phyloP scores from a whole-genome alignment of 2,797 vertebrate species.

The Alcedo quadribrachys region DNA sequence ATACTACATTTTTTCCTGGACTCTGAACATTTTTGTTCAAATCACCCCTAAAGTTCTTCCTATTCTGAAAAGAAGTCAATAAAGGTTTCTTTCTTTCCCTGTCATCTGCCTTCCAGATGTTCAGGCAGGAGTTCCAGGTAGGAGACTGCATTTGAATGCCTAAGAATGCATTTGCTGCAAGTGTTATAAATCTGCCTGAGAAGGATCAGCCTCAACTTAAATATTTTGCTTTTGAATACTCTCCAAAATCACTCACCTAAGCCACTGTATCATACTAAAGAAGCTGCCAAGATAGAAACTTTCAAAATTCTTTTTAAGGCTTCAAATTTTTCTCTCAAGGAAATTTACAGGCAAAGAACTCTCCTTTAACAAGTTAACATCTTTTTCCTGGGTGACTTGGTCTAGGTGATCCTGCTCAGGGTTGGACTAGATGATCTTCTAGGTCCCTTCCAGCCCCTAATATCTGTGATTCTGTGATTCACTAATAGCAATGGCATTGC shows the following conservation, averaged over 20 bases:
- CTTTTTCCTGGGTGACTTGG: background rate
- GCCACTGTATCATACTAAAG: background rate
- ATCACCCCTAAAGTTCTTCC: background rate
- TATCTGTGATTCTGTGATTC: background rate
- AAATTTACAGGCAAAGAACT: background rate
- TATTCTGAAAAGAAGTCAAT: background rate
- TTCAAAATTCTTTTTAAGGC: background rate
- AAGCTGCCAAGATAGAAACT: background rate
- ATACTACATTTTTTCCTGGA: background rate
- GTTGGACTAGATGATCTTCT: too few species aligned
- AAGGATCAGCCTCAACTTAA: background rate
- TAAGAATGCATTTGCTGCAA: background rate
- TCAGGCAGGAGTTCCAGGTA: background rate
- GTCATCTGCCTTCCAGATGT: conserved; percentile 21
- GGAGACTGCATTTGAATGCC: background rate
- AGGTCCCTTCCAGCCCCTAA: too few species aligned
- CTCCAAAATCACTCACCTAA: background rate
- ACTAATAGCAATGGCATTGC: background rate
- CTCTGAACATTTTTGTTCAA: background rate
- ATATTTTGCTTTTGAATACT: background rate
- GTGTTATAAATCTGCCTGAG: background rate
- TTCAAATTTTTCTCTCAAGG: background rate
- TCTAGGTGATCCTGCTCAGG: too few species aligned
- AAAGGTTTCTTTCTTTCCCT: background rate
- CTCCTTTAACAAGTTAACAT: background rate